A percentile compares a stretch with the other conserved stretches of the same genome.
These are phyloP conservation scores for Macrophya alboannulata DNA, from an alignment of 2,888 invertebrate species.

Conservation along the genomic window DNA sequence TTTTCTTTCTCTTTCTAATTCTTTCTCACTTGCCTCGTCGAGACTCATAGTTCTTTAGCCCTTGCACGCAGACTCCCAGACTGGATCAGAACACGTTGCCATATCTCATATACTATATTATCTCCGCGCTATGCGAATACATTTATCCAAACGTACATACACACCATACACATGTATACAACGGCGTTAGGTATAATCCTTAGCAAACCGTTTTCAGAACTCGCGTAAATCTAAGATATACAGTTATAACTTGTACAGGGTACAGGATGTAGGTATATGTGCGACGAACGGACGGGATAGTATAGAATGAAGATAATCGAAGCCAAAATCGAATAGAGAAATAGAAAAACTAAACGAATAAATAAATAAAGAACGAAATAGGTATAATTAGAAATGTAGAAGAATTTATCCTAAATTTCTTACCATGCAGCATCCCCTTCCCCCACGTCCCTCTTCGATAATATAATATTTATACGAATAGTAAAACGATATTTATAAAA, in stretches of 20 bases:
- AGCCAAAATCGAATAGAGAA: no score
- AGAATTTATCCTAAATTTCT: no score
- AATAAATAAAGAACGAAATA: no score
- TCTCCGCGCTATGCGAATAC: neutral
- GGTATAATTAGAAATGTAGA: no score
- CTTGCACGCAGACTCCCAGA: neutral
- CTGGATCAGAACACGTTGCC: conserved; percentile 4
- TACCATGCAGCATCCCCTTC: no score
- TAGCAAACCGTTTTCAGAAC: neutral
- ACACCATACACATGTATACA: neutral
- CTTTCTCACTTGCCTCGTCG: neutral
- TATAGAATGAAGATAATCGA: neutral
- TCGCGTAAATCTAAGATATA: conserved; percentile 6
- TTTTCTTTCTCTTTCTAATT: no score
- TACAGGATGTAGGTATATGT: neutral
- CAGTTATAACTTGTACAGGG: neutral
- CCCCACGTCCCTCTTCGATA: no score
- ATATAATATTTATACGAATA: no score
- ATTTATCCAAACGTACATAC: neutral
- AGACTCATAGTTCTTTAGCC: neutral
- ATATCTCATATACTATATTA: conserved; percentile 7
- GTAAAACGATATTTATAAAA: no score
- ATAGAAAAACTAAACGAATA: neutral
- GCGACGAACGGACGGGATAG: no score
- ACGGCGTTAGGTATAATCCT: neutral